A percentile compares a stretch with the other conserved stretches of the same genome.
These are phyloP conservation scores for Augochlora pura DNA, from an alignment of 1,140 invertebrate genomes.

Conservation along the genomic window DNA sequence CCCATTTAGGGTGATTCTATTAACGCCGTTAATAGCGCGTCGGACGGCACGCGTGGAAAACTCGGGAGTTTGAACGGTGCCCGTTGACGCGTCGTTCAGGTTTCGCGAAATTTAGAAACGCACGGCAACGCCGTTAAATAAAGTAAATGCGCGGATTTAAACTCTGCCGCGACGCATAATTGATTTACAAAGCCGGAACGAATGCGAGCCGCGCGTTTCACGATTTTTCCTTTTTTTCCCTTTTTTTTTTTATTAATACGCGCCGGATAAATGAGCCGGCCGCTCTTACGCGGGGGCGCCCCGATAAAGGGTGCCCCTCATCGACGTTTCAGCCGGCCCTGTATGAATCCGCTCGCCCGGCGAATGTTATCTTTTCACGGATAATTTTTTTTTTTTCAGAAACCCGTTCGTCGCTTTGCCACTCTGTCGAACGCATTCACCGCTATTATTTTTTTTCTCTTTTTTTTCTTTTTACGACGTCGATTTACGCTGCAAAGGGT, in stretches of 20 bases:
- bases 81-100: constrained; percentile 18
- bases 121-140: constrained; percentile 29
- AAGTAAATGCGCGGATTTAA: constrained; percentile 36
- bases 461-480: no score
- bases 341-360: no score
- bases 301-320: no score
- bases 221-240: no score
- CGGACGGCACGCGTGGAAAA: not conserved
- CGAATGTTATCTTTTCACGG: no score
- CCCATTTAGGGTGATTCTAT: constrained; percentile 41
- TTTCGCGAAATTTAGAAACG: constrained; percentile 43
- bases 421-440: no score
- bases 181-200: constrained; percentile 33
- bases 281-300: no score
- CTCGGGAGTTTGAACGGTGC: not conserved
- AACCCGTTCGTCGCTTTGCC: no score
- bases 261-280: not conserved
- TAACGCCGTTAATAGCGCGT: constrained; percentile 45
- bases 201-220: not conserved
- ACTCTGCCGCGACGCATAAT: constrained; percentile 33
- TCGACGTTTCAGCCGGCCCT: not conserved
- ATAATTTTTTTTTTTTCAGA: no score
- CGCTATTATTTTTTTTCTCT: no score
- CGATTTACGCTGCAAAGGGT: no score
- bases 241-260: constrained; percentile 35